Base-by-base conservation (phyloP, 1,140 invertebrate species). In the Aphaenogaster rudis region DNA sequence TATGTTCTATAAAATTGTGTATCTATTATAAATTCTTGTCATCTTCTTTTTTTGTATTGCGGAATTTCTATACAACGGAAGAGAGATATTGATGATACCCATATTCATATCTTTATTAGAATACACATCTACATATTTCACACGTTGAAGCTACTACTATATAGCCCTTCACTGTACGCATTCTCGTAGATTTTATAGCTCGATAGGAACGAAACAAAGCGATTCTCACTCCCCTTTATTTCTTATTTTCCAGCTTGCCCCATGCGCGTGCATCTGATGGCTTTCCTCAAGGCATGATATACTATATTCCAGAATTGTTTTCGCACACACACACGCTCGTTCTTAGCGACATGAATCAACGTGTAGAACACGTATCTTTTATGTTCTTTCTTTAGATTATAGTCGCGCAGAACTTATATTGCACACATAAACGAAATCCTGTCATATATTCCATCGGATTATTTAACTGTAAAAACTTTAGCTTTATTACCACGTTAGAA, bases 221-320 rank as follows among this genome's bases (percentile, higher is more conserved):
- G 48, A 48, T 87, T 67, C 48, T 42, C 61, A 67, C 54, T 87
- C 63, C 63, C 69, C 39, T 63, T 61, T 81, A 88, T 66, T 82
- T 59, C 61, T 52, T 71, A 8, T 54, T 81, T 67, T 71, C 36
- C 36, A 28, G 17, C 15, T 81, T 69, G 9, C 28, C 33, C 5
- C 9, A 36, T 15, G 42, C 64, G 13, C 64, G n/a, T 71, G 78
- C 21, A 81, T 81, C 50, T 81, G 78, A 81, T 81, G 15, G 78
- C 36, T 71, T 54, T 28, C 13, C 36, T 81, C 48, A 54, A 71
- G 48, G 45, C 36, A 71, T 81, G 64, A 71, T 71, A 57, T 54
- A 81, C 64, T 71, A 57, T 69, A 71, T 57, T 81, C 78, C 42
- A 28, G 48, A 54, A 81, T 81, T 69, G 64, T 69, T 69, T 81